Evolutionary conservation across 2,888 invertebrate genomes (phyloP), one percentile per base, ranked within the genome.

Genomic region (Bruchidius siliquastri): DNA sequence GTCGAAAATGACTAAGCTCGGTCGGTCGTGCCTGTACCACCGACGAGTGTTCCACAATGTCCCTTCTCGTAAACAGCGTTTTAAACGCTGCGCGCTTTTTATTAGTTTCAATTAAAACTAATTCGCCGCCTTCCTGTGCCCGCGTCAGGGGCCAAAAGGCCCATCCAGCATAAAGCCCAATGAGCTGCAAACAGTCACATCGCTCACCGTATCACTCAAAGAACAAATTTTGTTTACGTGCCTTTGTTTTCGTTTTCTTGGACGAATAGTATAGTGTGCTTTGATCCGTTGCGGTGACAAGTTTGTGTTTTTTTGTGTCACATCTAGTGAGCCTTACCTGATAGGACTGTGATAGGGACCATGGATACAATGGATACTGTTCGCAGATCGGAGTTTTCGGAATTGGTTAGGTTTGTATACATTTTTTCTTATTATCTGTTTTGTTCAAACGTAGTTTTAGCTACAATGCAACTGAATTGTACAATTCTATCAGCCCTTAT

Each of bases 51-150:
- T 49, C 49, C 49, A 49, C 49, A 49, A 49, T 49, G 49, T 13
- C 49, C 49, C 6, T 49, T 49, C 49, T 49, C 49, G 6, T 49
- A 13, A 49, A 49, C 49, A 13, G 49, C 49, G 49, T 49, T 49
- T 75, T 77, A 76, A 74, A 76, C 74, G 73, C 75, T 72, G 77
- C 75, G 71, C 76, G 74, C 75, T 74, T 71, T 80, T 81, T 80
- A 85, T 85, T 85, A 83, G 80, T 78, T 80, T 81, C 83, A 85
- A 86, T 86, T 86, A 85, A 85, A 82, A 83, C 82, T 85, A 86
- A 86, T 85, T 85, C 85, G 84, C 81, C 83, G 84, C 85, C 85
- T 85, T 86, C 85, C 85, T 85, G 86, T 82, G 79, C 84, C 84
- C 84, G 81, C 79, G 73, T 79, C 76, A 75, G 78, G 77, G 80